phyloP scores from a whole-genome alignment of 2,888 invertebrate species.

The Mactromeris polynyma region DNA sequence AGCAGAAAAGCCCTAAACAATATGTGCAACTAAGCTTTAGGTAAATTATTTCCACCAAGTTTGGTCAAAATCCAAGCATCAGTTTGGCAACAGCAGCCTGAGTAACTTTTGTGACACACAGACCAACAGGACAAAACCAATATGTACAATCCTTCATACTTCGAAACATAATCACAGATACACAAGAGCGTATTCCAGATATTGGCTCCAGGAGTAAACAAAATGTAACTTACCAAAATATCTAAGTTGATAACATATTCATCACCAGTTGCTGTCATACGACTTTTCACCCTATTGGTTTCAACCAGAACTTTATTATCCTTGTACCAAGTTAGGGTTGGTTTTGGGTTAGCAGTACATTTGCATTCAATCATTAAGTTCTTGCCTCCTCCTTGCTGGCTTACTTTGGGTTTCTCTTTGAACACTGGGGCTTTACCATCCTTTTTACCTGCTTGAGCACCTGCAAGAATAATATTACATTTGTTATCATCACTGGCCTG shows the following conservation, averaged over 20 bases:
- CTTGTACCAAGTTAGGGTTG: conserved; percentile 97
- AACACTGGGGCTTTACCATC: conserved; percentile 93
- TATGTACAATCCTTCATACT: no score
- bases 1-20: no score
- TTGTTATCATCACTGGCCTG: not conserved
- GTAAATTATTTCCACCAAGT: no score
- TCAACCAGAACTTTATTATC: conserved; percentile 94
- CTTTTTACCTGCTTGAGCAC: conserved; percentile 53
- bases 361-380: conserved; percentile 98
- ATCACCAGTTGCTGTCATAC: conserved; percentile 93
- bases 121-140: no score
- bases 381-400: conserved; percentile 98
- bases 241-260: conserved; percentile 95
- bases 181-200: no score
- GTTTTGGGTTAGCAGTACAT: conserved; percentile 96
- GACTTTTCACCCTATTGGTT: conserved; percentile 94
- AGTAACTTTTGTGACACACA: no score
- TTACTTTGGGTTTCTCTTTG: conserved; percentile 98
- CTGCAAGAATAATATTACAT: conserved; percentile 25
- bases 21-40: no score
- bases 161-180: no score
- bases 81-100: no score
- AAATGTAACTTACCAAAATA: conserved; percentile 79
- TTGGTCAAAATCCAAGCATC: no score
- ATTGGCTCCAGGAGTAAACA: no score